These are phyloP conservation scores for Oryctolagus cuniculus DNA, from an alignment of 2,113 vertebrate species.

Conservation along the genomic window mOryCun1.1 NC_091434.1:3591001-3591500, in stretches of 20 bases:
- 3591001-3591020: no score
- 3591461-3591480: neutral
- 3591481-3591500: neutral
- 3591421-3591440: neutral
- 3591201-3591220: neutral
- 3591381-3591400: rapidly evolving
- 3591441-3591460: neutral
- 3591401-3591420: rapidly evolving
- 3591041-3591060: no score
- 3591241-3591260: rapidly evolving
- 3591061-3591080: no score
- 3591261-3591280: neutral
- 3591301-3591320: no score
- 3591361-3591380: neutral
- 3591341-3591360: rapidly evolving
- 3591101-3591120: no score
- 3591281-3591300: neutral
- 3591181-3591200: neutral
- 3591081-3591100: no score
- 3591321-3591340: no score
- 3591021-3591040: no score
- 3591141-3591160: no score
- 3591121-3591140: no score
- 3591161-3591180: neutral
- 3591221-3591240: neutral